A percentile compares a stretch with the other conserved stretches of the same genome.
Conservation (phyloP, 92 coral and sea anemone genomes). For the Nematostella vectensis region DNA sequence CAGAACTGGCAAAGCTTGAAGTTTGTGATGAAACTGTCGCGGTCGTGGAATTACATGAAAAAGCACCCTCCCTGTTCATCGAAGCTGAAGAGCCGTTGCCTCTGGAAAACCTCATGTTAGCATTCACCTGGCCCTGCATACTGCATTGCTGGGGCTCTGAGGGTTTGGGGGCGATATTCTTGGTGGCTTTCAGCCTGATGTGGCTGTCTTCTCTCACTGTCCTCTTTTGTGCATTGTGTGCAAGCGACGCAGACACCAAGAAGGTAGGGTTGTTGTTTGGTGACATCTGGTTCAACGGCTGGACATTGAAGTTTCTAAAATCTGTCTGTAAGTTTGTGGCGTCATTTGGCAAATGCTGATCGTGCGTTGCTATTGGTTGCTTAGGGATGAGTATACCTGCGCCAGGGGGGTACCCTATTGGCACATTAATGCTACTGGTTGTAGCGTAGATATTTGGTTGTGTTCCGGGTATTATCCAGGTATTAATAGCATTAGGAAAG, state of each 20-base stretch:
- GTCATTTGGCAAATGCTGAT: no score
- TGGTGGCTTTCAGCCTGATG: no score
- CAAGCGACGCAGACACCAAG: background rate
- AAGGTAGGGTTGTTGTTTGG: background rate
- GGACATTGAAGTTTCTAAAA: no score
- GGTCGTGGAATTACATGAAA: background rate
- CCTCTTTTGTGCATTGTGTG: background rate
- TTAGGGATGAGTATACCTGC: background rate
- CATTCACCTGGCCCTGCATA: background rate
- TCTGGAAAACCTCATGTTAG: no score
- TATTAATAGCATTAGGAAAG: background rate
- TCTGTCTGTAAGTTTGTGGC: no score
- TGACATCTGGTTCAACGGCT: no score
- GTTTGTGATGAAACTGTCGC: background rate
- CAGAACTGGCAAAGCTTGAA: background rate
- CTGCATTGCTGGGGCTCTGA: background rate
- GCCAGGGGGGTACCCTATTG: conserved; percentile 9
- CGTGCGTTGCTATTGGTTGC: no score
- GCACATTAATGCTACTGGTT: conserved; percentile 23
- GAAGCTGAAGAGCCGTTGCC: background rate
- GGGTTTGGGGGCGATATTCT: no score
- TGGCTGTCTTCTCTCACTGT: background rate
- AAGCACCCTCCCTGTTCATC: no score
- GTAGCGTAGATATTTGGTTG: background rate
- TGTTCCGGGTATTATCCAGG: background rate